Percentiles rank a stretch among this genome's conserved stretches.
Evolutionary conservation across 2,888 invertebrate genomes (phyloP).

Genomic region (Lasioglossum oenotherae): DNA sequence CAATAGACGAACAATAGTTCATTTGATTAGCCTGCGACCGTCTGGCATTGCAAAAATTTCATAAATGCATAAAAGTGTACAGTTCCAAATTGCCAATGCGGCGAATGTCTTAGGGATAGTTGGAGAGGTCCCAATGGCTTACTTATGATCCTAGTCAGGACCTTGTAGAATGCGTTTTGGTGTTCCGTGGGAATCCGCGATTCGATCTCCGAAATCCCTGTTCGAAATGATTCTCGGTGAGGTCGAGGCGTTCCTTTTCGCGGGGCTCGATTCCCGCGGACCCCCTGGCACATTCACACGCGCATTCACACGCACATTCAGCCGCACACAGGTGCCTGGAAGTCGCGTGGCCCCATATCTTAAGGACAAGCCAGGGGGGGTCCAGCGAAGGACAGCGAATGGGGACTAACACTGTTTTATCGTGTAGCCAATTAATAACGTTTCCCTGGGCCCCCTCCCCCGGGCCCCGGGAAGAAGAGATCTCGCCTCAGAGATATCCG

Average conservation of each 20-base stretch:
- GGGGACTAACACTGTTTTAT: conserved; percentile 83
- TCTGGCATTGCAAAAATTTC: neutral
- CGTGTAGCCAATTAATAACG: conserved; percentile 84
- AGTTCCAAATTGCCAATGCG: neutral
- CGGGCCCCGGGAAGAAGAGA: conserved; percentile 68
- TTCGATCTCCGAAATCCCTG: conserved; percentile 11
- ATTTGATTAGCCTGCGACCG: neutral
- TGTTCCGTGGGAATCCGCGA: neutral
- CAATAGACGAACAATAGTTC: no score
- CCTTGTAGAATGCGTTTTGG: neutral
- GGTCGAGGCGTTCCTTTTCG: conserved; percentile 41
- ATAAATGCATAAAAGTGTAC: neutral
- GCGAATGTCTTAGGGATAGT: neutral
- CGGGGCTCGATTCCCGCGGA: conserved; percentile 38
- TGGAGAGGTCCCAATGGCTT: neutral
- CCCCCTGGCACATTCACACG: conserved; percentile 37
- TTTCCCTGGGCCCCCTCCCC: conserved; percentile 66
- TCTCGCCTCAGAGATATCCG: conserved; percentile 73
- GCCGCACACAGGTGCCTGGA: conserved; percentile 36
- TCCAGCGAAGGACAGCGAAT: conserved; percentile 78
- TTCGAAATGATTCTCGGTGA: conserved; percentile 26
- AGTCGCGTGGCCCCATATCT: conserved; percentile 83
- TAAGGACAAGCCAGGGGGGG: conserved; percentile 79
- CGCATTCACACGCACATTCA: conserved; percentile 1
- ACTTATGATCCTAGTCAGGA: neutral